Conservation (phyloP, 2,113 vertebrate species). For the Blennius ocellaris region DNA sequence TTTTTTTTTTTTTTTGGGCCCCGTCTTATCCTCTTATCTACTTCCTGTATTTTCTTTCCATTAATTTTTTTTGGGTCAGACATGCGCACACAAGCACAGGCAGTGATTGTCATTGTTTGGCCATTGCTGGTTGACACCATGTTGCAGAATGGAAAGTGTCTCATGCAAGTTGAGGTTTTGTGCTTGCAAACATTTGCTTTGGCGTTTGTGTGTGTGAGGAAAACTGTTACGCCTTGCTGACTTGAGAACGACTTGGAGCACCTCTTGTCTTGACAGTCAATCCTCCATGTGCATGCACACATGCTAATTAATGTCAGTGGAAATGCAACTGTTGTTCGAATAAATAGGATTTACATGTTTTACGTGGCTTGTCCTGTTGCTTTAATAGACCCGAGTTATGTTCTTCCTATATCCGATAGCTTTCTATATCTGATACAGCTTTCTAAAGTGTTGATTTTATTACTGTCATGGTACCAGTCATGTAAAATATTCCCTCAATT, state of each 20-base stretch:
- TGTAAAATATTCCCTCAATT: neutral
- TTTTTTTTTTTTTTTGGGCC: conserved; percentile 20
- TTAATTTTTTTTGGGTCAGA: conserved; percentile 33
- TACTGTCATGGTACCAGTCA: too few species aligned
- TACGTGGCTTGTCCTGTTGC: conserved; percentile 20
- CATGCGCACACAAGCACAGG: neutral
- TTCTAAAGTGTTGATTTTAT: too few species aligned
- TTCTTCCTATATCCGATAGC: too few species aligned
- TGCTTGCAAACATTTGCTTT: conserved; percentile 6
- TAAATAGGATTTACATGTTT: too few species aligned
- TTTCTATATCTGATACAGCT: too few species aligned
- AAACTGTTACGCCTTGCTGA: conserved; percentile 7
- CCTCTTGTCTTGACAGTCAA: conserved; percentile 16
- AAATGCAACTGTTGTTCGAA: conserved; percentile 23
- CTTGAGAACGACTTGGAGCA: neutral
- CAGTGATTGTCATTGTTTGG: conserved; percentile 8
- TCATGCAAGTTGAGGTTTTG: neutral
- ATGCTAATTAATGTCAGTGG: conserved; percentile 2
- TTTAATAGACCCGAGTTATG: conserved; percentile 1
- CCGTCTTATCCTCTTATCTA: conserved; percentile 31
- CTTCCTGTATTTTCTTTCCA: conserved; percentile 47
- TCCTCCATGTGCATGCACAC: neutral
- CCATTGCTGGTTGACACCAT: conserved; percentile 17
- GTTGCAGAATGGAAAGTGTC: conserved; percentile 6
- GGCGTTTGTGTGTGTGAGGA: neutral